Evolutionary conservation across 2,113 vertebrate species (phyloP).

Genomic region (Glareola pratincola): DNA sequence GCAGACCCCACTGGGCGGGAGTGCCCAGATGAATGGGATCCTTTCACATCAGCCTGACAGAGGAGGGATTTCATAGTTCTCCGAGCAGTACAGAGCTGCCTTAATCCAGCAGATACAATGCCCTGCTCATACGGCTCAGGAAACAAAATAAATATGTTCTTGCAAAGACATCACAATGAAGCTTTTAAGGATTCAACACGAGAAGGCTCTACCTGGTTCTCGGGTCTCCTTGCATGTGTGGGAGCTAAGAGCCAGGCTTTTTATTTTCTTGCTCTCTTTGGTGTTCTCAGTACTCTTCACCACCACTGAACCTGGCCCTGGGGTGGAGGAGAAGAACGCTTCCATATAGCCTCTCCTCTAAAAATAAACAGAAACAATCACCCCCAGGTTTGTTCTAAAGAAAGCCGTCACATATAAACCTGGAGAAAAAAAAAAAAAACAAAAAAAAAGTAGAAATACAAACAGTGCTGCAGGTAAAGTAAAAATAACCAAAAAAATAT

Average conservation of each 20-base stretch:
- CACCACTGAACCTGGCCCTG: neutral
- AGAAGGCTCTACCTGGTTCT: slow-evolving; percentile 43
- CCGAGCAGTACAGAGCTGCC: slow-evolving; percentile 59
- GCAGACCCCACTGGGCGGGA: slow-evolving; percentile 48
- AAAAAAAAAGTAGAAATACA: neutral
- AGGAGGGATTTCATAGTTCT: slow-evolving; percentile 55
- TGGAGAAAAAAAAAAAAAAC: neutral
- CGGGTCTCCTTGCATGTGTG: neutral
- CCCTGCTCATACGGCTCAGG: slow-evolving; percentile 69
- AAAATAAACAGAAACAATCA: neutral
- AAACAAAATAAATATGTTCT: slow-evolving; percentile 73
- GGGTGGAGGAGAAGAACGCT: neutral
- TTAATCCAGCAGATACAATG: slow-evolving; percentile 61
- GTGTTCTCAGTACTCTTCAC: neutral
- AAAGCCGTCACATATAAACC: neutral
- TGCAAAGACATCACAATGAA: slow-evolving; percentile 58
- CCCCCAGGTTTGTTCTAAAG: neutral
- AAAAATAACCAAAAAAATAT: neutral
- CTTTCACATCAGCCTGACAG: slow-evolving; percentile 63
- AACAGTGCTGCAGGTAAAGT: neutral
- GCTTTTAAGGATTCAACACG: slow-evolving; percentile 46
- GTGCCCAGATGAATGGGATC: slow-evolving; percentile 63
- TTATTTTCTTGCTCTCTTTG: neutral
- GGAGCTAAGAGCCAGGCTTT: neutral
- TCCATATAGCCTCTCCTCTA: neutral